A percentile compares a stretch with the other conserved stretches of the same genome.
Evolutionary conservation across 2,888 invertebrate genomes (phyloP).

Genomic region (Oligia strigilis): DNA sequence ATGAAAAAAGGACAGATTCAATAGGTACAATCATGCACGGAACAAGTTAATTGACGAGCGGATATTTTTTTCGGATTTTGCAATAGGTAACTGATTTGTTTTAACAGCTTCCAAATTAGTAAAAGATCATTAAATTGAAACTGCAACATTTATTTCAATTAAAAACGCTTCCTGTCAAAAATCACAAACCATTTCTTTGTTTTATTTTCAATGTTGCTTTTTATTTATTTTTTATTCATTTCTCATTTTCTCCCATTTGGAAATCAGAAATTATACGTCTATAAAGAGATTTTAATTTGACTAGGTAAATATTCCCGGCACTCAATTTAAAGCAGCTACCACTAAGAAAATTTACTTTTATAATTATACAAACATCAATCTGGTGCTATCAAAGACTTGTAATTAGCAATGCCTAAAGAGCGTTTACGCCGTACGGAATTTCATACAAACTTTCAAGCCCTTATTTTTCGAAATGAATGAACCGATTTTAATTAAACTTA

Average conservation of each 20-base stretch:
- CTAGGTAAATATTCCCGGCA: constrained; percentile 25
- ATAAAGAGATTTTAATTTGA: constrained; percentile 31
- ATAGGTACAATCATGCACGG: neutral
- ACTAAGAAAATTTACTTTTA: constrained; percentile 39
- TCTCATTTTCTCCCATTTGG: neutral
- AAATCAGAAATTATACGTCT: constrained; percentile 20
- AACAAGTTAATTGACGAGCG: neutral
- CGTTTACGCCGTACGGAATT: no score
- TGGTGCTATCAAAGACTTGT: constrained; percentile 15
- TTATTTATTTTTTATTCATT: neutral
- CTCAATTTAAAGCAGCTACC: constrained; percentile 34
- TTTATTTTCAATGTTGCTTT: neutral
- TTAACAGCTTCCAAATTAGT: constrained; percentile 4
- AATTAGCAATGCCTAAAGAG: constrained; percentile 20
- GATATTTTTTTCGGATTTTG: neutral
- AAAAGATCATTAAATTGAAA: neutral
- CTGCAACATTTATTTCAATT: neutral
- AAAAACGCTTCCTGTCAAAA: neutral
- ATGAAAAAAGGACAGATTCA: neutral
- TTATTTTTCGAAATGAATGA: no score
- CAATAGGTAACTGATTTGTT: neutral
- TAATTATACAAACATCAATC: constrained; percentile 51
- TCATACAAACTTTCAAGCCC: no score
- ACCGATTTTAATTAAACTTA: no score
- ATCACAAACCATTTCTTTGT: neutral